Evolutionary conservation across 2,113 vertebrate species (phyloP).

Genomic region (Fulica atra): DNA sequence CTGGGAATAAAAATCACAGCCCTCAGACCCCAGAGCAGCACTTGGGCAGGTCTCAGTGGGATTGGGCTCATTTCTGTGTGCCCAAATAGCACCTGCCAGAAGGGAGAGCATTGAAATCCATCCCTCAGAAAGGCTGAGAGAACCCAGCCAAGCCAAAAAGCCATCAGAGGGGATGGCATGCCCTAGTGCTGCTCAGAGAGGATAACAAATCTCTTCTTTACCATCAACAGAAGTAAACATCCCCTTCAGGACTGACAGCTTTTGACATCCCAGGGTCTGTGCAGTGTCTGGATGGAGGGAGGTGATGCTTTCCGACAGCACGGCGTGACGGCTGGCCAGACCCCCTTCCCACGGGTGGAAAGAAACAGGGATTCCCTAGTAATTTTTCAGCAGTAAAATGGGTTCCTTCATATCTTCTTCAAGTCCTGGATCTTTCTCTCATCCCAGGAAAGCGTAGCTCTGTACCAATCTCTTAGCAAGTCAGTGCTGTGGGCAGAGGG

Average conservation of each 20-base stretch:
- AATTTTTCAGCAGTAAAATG: not conserved
- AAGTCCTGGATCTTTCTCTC: not conserved
- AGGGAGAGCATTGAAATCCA: not conserved
- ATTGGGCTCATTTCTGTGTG: fast-evolving
- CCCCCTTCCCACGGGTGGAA: not conserved
- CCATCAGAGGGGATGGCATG: not conserved
- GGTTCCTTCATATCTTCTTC: not conserved
- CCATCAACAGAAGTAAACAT: not conserved
- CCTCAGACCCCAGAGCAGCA: not conserved
- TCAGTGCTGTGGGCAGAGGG: not conserved
- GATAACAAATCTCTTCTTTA: not conserved
- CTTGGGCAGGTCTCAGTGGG: not conserved
- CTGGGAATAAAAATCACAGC: not conserved
- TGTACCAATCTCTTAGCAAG: not conserved
- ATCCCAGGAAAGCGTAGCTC: not conserved
- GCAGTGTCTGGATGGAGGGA: slow-evolving; percentile 9
- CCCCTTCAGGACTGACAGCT: not conserved
- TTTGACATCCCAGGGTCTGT: not conserved
- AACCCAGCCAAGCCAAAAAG: not conserved
- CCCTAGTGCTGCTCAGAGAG: not conserved
- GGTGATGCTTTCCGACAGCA: slow-evolving; percentile 26
- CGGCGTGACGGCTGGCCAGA: not conserved
- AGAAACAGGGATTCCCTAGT: slow-evolving; percentile 27
- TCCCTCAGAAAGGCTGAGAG: not conserved
- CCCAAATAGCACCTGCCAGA: slow-evolving; percentile 33